Evolutionary conservation across 2,888 invertebrate genomes (phyloP).

Genomic region (Drosophila colorata): DNA sequence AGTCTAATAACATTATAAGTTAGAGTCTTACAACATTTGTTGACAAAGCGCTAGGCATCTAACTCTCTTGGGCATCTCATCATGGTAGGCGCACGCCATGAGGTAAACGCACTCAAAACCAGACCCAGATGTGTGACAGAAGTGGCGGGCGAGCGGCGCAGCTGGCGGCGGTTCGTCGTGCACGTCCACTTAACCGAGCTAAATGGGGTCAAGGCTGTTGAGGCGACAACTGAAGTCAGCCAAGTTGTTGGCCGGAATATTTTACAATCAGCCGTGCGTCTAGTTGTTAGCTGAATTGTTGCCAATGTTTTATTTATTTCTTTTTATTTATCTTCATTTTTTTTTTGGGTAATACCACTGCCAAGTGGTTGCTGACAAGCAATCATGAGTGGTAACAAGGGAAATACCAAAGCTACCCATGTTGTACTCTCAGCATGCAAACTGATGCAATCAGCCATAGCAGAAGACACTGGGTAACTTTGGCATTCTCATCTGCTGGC

Average conservation of each 20-base stretch:
- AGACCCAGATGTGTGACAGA: slow-evolving; percentile 44
- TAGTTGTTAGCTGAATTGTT: slow-evolving; percentile 24
- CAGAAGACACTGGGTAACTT: slow-evolving; percentile 1
- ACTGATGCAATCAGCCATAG: slow-evolving; percentile 30
- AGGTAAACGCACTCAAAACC: slow-evolving; percentile 31
- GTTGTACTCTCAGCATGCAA: slow-evolving; percentile 4
- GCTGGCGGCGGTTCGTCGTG: slow-evolving; percentile 39
- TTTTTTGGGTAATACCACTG: slow-evolving; percentile 32
- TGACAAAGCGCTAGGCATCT: slow-evolving; percentile 15
- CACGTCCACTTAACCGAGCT: slow-evolving; percentile 61
- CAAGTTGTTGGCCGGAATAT: slow-evolving; percentile 30
- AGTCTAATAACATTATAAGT: not conserved
- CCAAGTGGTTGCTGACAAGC: slow-evolving; percentile 16
- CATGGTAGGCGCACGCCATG: not conserved
- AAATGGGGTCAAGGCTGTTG: slow-evolving; percentile 75
- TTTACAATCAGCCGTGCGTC: slow-evolving; percentile 19
- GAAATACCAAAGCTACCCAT: slow-evolving; percentile 39
- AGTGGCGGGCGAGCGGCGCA: slow-evolving; percentile 20
- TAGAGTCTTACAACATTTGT: slow-evolving; percentile 16
- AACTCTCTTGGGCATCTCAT: slow-evolving; percentile 1
- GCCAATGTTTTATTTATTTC: slow-evolving; percentile 12
- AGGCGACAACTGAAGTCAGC: slow-evolving; percentile 35
- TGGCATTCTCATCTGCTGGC: slow-evolving; percentile 31
- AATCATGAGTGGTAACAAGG: slow-evolving; percentile 40
- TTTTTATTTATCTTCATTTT: not conserved